Evolutionary conservation across 2,113 vertebrate genomes (phyloP).

Genomic region (Mormoops blainvillei): DNA sequence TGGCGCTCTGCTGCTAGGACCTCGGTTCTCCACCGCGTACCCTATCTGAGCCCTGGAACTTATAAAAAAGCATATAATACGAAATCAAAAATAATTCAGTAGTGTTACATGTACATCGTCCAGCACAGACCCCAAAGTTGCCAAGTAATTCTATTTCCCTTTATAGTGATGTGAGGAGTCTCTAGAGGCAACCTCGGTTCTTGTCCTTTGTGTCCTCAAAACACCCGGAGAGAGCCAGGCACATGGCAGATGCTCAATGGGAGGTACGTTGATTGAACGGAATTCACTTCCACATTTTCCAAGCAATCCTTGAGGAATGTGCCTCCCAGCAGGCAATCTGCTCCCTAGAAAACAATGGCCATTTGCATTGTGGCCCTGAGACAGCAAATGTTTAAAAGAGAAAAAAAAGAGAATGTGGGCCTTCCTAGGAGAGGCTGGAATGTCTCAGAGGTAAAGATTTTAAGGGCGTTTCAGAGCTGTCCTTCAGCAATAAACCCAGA

Average conservation of each 20-base stretch:
- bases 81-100: not conserved
- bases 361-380: conserved; percentile 38
- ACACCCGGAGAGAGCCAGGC: not conserved
- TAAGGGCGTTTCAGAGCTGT: not conserved
- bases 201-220: conserved; percentile 13
- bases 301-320: conserved; percentile 58
- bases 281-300: conserved; percentile 60
- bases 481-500: not conserved
- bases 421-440: not conserved
- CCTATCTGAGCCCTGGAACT: not conserved
- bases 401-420: not conserved
- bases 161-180: not conserved
- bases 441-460: not conserved
- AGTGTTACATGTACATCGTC: not conserved
- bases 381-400: not conserved
- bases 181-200: not conserved
- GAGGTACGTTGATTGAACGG: not conserved
- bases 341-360: conserved; percentile 57
- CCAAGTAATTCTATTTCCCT: not conserved
- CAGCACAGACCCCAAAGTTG: not conserved
- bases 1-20: not conserved
- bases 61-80: not conserved
- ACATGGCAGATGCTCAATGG: not conserved
- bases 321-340: conserved; percentile 57
- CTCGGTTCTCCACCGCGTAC: not conserved